A percentile compares a stretch with the other conserved stretches of the same genome.
Conservation (phyloP, 2,888 invertebrate species). For the Willowsia nigromaculata region DNA sequence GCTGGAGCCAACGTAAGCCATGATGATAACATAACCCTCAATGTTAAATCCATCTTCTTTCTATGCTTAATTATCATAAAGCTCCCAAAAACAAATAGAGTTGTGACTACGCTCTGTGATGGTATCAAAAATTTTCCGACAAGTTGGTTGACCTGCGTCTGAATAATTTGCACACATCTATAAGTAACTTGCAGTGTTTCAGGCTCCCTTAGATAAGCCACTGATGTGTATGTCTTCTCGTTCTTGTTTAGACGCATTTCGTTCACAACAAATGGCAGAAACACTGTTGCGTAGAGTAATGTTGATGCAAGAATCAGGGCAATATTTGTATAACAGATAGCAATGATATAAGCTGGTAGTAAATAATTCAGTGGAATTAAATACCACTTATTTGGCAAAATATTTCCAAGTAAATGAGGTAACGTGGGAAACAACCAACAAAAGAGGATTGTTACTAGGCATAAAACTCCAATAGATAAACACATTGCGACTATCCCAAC, state of each 20-base stretch:
- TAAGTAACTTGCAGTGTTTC: not conserved
- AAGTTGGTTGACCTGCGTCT: not conserved
- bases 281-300: not conserved
- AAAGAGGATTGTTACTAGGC: not conserved
- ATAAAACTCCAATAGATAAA: not conserved
- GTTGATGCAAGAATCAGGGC: not conserved
- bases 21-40: not conserved
- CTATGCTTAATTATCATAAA: not conserved
- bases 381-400: not conserved
- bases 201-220: not conserved
- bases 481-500: not conserved
- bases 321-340: not conserved
- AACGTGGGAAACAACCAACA: not conserved
- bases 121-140: not conserved
- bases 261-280: not conserved
- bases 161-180: not conserved
- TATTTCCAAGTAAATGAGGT: not conserved
- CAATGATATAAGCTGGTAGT: not conserved
- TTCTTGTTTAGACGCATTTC: not conserved
- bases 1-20: not conserved
- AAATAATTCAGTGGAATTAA: not conserved
- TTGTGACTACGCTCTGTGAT: not conserved
- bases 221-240: not conserved
- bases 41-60: not conserved
- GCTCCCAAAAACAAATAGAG: not conserved